Conservation (phyloP, 92 coral and sea anemone species). For the Parazoanthus darwini region DNA sequence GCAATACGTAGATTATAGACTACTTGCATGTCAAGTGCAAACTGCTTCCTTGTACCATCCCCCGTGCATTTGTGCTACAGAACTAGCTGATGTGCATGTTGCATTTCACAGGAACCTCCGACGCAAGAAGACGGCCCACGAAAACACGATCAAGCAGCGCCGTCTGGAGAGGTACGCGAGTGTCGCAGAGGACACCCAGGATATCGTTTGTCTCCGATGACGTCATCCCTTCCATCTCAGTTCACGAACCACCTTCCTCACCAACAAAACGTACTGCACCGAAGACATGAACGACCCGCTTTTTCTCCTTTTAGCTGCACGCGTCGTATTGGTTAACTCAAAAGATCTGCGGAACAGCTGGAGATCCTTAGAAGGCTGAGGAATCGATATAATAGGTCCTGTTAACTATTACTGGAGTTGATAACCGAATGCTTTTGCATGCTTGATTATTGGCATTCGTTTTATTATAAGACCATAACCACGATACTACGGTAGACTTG, state of each 20-base stretch:
- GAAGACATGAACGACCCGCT: not conserved
- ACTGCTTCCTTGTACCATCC: not conserved
- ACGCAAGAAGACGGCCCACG: not conserved
- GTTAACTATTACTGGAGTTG: not conserved
- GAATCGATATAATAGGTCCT: not conserved
- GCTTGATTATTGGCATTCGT: not conserved
- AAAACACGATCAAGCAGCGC: not conserved
- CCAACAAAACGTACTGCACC: conserved; percentile 2
- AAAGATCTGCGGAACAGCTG: not conserved
- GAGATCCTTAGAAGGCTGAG: not conserved
- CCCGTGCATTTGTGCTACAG: not conserved
- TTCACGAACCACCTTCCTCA: not conserved
- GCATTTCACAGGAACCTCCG: conserved; percentile 1
- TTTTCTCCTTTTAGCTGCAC: not conserved
- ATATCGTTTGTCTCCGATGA: conserved; percentile 41
- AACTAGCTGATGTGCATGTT: not conserved
- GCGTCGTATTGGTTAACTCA: not conserved
- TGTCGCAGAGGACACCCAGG: conserved; percentile 4
- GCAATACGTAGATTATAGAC: not conserved
- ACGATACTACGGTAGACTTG: not conserved
- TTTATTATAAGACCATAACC: not conserved
- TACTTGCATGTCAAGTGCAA: no score
- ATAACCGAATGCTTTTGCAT: not conserved
- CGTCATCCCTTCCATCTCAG: conserved; percentile 20
- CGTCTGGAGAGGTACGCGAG: not conserved